Base-by-base conservation (phyloP, 2,113 vertebrate species). In the Sus scrofa region DNA sequence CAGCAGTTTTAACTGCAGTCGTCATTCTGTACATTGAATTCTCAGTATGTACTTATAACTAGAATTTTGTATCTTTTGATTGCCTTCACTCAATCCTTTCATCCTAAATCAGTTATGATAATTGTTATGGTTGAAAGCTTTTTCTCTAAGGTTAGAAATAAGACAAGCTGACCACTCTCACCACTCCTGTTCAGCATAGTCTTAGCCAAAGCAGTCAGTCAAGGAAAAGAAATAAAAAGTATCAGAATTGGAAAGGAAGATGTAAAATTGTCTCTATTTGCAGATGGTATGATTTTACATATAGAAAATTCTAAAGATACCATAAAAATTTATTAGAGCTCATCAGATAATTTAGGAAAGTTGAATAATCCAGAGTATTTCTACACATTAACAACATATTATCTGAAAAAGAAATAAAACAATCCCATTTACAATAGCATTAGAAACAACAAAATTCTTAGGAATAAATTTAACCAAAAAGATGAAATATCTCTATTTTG, bases 1-100 rank as follows among this genome's bases (percentile, higher is more conserved):
- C 3, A 20, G 20, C 39, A 8, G 24, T 27, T 15, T n/a, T 6
- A 27, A 12, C 39, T 14, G 1, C 1, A 26, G 13, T n/a, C 20
- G 16, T 44, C 6, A 1, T 19, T 30, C 22, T 13, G 37, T 13
- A 5, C 37, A 0, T 4, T 16, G 39, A 22, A n/a, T 26, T 37
- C 86, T 50, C 70, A 18, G 27, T 6, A 15, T 19, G 27, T 3
- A 34, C 32, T 34, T 60, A 26, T 50, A 50, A 50, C 15, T 8
- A 0, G 71, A 18, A 24, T 6, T 50, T 75, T 26, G 2, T 37
- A 54, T 1, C 71, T 77, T 65, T 77, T 37, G 71, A 54, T 6
- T 22, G 20, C 58, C 18, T 54, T 34, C 60, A 65, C 16, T n/a
- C 58, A 77, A 12, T 54, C 22, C n/a, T 39, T 58, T 7, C 68